phyloP scores from a whole-genome alignment of 2,797 vertebrate species.

The Neoniphon sammara region DNA sequence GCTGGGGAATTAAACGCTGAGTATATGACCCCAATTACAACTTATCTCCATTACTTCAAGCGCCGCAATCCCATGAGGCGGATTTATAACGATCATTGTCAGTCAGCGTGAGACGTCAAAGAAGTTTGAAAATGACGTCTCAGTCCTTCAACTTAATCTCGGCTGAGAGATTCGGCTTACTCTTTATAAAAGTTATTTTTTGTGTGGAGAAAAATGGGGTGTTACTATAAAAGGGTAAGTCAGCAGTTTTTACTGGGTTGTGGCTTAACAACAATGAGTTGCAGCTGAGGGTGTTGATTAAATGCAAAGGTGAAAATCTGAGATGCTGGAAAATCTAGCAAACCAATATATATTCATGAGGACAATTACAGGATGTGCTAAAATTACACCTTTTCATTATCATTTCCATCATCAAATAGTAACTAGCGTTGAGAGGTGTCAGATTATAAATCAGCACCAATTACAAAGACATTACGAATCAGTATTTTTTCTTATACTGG shows the following conservation, averaged over 20 bases:
- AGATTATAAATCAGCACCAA: slow-evolving; percentile 68
- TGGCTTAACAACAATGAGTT: slow-evolving; percentile 68
- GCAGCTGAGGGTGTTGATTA: slow-evolving; percentile 80
- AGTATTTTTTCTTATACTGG: slow-evolving; percentile 44
- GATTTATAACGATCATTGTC: slow-evolving; percentile 77
- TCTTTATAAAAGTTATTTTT: slow-evolving; percentile 46
- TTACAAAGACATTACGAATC: slow-evolving; percentile 65
- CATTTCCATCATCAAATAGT: slow-evolving; percentile 57
- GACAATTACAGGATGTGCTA: slow-evolving; percentile 81
- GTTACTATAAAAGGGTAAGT: slow-evolving; percentile 58
- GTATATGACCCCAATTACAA: slow-evolving; percentile 79
- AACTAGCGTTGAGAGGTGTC: slow-evolving; percentile 70
- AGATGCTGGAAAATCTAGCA: slow-evolving; percentile 74
- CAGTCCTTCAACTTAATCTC: slow-evolving; percentile 63
- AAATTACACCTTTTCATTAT: slow-evolving; percentile 78
- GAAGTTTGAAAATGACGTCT: slow-evolving; percentile 65
- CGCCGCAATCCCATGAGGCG: slow-evolving; percentile 58
- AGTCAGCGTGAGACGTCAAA: slow-evolving; percentile 63
- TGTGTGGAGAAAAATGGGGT: slow-evolving; percentile 51
- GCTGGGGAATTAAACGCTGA: slow-evolving; percentile 67
- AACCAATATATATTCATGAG: slow-evolving; percentile 86
- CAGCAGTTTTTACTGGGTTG: slow-evolving; percentile 67
- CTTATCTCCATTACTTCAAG: slow-evolving; percentile 70
- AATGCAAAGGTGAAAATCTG: slow-evolving; percentile 80
- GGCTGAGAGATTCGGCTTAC: slow-evolving; percentile 54